Evolutionary conservation across 2,797 vertebrate genomes (phyloP).

Genomic region (Cryptoprocta ferox): DNA sequence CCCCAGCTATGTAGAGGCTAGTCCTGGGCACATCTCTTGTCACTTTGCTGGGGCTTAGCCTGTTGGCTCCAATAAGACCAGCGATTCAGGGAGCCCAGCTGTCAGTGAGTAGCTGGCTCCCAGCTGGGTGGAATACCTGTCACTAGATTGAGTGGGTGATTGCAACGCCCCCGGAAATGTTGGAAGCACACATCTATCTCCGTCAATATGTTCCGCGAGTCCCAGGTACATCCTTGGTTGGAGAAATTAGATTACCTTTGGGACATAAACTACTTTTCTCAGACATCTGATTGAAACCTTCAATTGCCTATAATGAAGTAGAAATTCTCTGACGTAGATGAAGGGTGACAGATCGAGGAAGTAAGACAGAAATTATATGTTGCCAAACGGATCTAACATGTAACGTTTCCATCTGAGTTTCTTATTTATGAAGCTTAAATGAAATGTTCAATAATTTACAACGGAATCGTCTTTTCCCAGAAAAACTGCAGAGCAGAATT

Average conservation of each 20-base stretch:
- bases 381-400: conserved; percentile 80
- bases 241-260: conserved; percentile 72
- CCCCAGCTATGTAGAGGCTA: neutral
- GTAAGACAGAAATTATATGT: conserved; percentile 74
- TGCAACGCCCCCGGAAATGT: neutral
- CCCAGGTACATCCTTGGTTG: neutral
- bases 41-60: neutral
- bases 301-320: conserved; percentile 77
- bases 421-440: conserved; percentile 84
- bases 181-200: conserved; percentile 18
- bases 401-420: conserved; percentile 82
- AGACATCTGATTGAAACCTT: conserved; percentile 78
- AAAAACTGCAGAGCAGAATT: conserved; percentile 60
- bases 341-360: conserved; percentile 64
- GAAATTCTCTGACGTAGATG: conserved; percentile 60
- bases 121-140: neutral
- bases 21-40: neutral
- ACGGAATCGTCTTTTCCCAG: conserved; percentile 61
- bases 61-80: neutral
- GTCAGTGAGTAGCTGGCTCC: neutral
- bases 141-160: neutral
- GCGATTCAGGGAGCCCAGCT: neutral
- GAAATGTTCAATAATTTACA: conserved; percentile 84
- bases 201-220: neutral
- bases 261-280: conserved; percentile 70